These are phyloP conservation scores for Eristalinus sepulchralis DNA, from an alignment of 2,888 invertebrate species.

Conservation along the genomic window DNA sequence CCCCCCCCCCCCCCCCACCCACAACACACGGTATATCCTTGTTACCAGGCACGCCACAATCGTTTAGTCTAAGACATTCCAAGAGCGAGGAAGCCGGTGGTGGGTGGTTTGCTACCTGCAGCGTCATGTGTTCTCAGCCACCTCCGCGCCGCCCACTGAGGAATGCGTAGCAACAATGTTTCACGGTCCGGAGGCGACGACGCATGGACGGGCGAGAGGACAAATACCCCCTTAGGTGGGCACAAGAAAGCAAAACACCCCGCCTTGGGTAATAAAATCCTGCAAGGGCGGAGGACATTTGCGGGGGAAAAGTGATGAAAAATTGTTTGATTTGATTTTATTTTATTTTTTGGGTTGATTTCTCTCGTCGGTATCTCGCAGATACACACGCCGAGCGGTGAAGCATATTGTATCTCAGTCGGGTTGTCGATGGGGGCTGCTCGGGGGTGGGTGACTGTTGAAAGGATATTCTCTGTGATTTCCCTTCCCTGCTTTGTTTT, in stretches of 20 bases:
- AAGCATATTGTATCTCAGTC: conserved; percentile 57
- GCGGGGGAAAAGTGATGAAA: conserved; percentile 64
- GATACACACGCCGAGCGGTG: conserved; percentile 36
- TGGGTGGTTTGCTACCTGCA: conserved; percentile 25
- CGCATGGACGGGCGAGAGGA: not conserved
- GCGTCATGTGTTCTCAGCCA: conserved; percentile 46
- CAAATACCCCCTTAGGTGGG: not conserved
- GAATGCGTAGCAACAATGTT: conserved; percentile 48
- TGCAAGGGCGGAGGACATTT: conserved; percentile 37
- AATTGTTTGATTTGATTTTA: conserved; percentile 69
- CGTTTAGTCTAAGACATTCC: conserved; percentile 3
- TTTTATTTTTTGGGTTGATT: conserved; percentile 62
- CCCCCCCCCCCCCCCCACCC: not conserved
- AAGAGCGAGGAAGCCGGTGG: not conserved
- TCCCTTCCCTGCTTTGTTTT: conserved; percentile 45
- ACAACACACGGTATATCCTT: conserved; percentile 1
- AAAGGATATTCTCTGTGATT: conserved; percentile 64
- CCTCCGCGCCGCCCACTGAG: not conserved
- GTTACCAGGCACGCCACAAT: not conserved
- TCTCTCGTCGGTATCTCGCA: conserved; percentile 39
- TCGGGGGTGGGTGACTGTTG: conserved; percentile 3
- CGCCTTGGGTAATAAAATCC: conserved; percentile 19
- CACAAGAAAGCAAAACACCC: not conserved
- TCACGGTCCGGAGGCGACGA: conserved; percentile 32
- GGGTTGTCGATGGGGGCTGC: not conserved